phyloP scores from a whole-genome alignment of 2,888 invertebrate genomes.

The Dyspetes luteomarginatus region DNA sequence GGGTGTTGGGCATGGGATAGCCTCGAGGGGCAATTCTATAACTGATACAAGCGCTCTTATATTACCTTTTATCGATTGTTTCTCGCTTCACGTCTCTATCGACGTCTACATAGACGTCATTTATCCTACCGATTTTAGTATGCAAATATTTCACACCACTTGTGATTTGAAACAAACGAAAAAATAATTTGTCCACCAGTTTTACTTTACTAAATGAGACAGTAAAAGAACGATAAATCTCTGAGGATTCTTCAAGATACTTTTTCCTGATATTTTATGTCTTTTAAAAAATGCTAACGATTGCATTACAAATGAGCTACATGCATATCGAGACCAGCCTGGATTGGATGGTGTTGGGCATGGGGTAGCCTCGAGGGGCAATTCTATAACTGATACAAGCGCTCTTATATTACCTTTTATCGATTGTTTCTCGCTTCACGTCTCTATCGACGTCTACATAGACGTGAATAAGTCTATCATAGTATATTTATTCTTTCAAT shows the following conservation, averaged over 20 bases:
- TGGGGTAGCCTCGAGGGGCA: conserved; percentile 11
- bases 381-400: conserved; percentile 59
- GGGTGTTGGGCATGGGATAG: conserved; percentile 31
- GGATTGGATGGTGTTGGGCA: conserved; percentile 35
- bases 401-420: conserved; percentile 66
- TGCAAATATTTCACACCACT: too few species aligned
- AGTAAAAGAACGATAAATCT: too few species aligned
- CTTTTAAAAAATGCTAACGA: too few species aligned
- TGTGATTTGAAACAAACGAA: too few species aligned
- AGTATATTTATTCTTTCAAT: too few species aligned
- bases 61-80: conserved; percentile 65
- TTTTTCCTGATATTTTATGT: too few species aligned
- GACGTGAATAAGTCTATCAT: too few species aligned
- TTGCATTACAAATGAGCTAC: too few species aligned
- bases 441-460: conserved; percentile 18
- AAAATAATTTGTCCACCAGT: too few species aligned
- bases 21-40: background rate
- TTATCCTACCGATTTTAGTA: too few species aligned
- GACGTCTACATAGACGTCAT: conserved; percentile 19
- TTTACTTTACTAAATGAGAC: too few species aligned
- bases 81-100: conserved; percentile 19
- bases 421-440: conserved; percentile 49
- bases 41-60: conserved; percentile 66
- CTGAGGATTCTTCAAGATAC: too few species aligned
- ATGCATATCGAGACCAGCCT: conserved; percentile 12